Evolutionary conservation across 2,888 invertebrate species (phyloP).

Genomic region (Ceriagrion tenellum): DNA sequence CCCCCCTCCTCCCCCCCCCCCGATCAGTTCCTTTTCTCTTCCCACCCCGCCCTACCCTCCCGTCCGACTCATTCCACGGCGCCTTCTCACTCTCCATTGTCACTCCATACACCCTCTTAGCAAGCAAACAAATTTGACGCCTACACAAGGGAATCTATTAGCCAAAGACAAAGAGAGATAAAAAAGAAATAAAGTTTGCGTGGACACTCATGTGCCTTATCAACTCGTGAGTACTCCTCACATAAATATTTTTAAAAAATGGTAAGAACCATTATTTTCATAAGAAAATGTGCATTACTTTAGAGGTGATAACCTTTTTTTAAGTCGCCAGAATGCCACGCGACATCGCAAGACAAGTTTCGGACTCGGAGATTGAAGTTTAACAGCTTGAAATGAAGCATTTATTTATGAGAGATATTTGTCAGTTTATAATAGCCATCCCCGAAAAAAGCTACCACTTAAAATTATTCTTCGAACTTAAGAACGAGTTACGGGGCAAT

Average conservation of each 20-base stretch:
- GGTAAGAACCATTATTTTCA: neutral
- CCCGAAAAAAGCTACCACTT: too few relatives aligned
- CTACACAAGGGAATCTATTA: conserved; percentile 6
- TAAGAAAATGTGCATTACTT: neutral
- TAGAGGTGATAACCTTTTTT: neutral
- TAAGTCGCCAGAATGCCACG: too few relatives aligned
- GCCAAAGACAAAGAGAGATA: neutral
- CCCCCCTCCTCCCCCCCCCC: neutral
- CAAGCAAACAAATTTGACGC: neutral
- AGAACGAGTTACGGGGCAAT: too few relatives aligned
- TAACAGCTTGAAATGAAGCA: too few relatives aligned
- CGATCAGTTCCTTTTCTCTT: neutral
- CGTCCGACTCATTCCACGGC: neutral
- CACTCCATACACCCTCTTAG: neutral
- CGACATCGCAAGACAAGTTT: too few relatives aligned
- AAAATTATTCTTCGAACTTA: too few relatives aligned
- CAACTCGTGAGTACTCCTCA: neutral
- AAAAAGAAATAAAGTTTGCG: neutral
- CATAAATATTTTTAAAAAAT: neutral
- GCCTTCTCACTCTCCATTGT: neutral
- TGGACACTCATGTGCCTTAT: neutral
- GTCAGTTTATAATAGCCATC: too few relatives aligned
- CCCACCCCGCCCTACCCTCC: neutral
- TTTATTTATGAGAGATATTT: too few relatives aligned
- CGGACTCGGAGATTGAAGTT: too few relatives aligned